Evolutionary conservation across 2,888 invertebrate genomes (phyloP).

Genomic region (Poecilobothrus nobilitatus): DNA sequence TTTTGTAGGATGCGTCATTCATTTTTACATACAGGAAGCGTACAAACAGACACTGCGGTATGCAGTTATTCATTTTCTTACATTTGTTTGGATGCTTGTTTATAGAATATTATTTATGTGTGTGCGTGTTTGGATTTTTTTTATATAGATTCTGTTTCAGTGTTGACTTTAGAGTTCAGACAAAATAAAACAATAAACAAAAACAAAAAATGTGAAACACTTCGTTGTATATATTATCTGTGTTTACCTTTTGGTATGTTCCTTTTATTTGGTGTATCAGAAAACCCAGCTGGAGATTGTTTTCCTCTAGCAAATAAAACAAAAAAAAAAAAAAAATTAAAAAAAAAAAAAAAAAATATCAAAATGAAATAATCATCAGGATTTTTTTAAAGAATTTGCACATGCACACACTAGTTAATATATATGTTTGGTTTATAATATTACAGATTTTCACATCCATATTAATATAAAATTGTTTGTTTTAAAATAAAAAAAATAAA

Average conservation of each 20-base stretch:
- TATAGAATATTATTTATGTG: too few species aligned
- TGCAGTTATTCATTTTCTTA: too few species aligned
- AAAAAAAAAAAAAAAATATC: too few species aligned
- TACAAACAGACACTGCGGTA: too few species aligned
- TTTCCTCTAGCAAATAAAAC: neutral
- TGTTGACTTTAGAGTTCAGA: too few species aligned
- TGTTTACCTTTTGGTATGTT: constrained; percentile 1
- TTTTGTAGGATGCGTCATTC: too few species aligned
- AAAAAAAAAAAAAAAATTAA: neutral
- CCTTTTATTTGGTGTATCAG: neutral
- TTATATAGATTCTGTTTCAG: too few species aligned
- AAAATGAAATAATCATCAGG: neutral
- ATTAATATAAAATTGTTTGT: neutral
- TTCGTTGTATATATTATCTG: neutral
- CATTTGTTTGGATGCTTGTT: too few species aligned
- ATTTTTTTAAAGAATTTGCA: neutral
- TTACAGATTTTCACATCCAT: neutral
- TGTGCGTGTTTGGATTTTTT: too few species aligned
- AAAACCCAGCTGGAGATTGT: neutral
- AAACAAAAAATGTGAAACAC: neutral
- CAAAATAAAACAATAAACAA: too few species aligned
- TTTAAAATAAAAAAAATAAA: neutral
- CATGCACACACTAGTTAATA: neutral
- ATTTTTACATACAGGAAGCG: too few species aligned
- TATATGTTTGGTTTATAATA: neutral